A percentile compares a stretch with the other conserved stretches of the same genome.
Evolutionary conservation across 2,888 invertebrate genomes (phyloP).

Genomic region (Apocheima hispidaria): DNA sequence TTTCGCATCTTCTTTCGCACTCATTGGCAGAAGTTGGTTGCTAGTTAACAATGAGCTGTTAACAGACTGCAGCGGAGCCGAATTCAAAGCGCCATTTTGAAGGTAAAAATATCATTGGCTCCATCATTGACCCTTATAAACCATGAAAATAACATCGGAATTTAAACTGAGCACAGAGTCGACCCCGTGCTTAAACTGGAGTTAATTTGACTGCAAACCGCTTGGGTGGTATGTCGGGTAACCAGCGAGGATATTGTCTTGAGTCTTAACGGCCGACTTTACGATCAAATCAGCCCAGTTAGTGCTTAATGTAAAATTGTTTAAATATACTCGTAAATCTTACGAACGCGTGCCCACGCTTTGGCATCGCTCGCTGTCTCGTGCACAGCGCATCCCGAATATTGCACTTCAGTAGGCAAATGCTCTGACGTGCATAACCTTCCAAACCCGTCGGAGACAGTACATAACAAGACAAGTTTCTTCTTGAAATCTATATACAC

Average conservation of each 20-base stretch:
- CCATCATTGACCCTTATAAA: slow-evolving; percentile 37
- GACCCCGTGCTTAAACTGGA: slow-evolving; percentile 75
- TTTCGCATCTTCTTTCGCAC: too few relatives aligned
- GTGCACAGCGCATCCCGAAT: slow-evolving; percentile 54
- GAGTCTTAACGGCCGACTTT: slow-evolving; percentile 77
- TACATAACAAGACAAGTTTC: neutral
- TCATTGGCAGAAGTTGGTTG: too few relatives aligned
- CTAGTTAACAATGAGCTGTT: too few relatives aligned
- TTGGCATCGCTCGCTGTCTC: slow-evolving; percentile 61
- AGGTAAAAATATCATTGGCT: too few relatives aligned
- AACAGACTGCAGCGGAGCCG: too few relatives aligned
- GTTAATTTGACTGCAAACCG: slow-evolving; percentile 72
- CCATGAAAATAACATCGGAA: slow-evolving; percentile 48
- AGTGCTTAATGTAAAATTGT: slow-evolving; percentile 82
- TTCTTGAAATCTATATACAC: too few relatives aligned
- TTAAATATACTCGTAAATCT: slow-evolving; percentile 84
- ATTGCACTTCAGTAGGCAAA: slow-evolving; percentile 36
- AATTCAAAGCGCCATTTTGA: too few relatives aligned
- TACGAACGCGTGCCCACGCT: slow-evolving; percentile 72
- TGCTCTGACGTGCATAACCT: slow-evolving; percentile 15
- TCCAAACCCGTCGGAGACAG: slow-evolving; percentile 7
- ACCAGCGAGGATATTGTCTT: slow-evolving; percentile 78
- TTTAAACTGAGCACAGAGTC: slow-evolving; percentile 51
- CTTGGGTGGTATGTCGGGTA: slow-evolving; percentile 81
- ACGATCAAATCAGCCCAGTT: slow-evolving; percentile 81